Conservation (phyloP, 2,113 vertebrate genomes). For the Ascaphus truei region DNA sequence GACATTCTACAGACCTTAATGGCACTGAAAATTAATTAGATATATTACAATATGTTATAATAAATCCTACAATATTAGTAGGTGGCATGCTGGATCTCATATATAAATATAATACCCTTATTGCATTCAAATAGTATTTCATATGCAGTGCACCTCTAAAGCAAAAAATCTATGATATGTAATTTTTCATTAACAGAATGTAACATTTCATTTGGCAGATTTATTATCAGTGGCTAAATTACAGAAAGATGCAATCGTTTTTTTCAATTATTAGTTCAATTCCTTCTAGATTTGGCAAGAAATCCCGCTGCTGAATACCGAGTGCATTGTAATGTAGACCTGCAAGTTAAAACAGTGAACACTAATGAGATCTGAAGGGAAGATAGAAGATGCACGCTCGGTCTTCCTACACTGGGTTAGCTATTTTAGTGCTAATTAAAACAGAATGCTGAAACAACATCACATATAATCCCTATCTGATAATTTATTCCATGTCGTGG, state of each 20-base stretch:
- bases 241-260: accelerated
- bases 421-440: conserved; percentile 50
- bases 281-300: conserved; percentile 15
- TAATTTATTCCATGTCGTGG: neutral
- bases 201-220: too few relatives aligned
- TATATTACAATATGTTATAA: too few relatives aligned
- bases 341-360: neutral
- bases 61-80: too few relatives aligned
- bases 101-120: neutral
- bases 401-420: conserved; percentile 26
- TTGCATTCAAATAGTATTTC: neutral
- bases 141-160: too few relatives aligned
- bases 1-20: too few relatives aligned
- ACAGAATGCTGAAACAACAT: conserved; percentile 20
- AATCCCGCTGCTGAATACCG: conserved; percentile 21
- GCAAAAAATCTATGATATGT: too few relatives aligned
- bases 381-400: conserved; percentile 15
- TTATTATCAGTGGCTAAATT: neutral
- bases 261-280: conserved; percentile 21
- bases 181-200: too few relatives aligned
- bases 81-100: neutral
- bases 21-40: too few relatives aligned
- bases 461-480: neutral
- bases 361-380: conserved; percentile 40
- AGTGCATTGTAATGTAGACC: conserved; percentile 3